Evolutionary conservation across 2,113 vertebrate genomes (phyloP), one percentile per base, ranked within the genome.

Genomic region (Chrysemys picta): DNA sequence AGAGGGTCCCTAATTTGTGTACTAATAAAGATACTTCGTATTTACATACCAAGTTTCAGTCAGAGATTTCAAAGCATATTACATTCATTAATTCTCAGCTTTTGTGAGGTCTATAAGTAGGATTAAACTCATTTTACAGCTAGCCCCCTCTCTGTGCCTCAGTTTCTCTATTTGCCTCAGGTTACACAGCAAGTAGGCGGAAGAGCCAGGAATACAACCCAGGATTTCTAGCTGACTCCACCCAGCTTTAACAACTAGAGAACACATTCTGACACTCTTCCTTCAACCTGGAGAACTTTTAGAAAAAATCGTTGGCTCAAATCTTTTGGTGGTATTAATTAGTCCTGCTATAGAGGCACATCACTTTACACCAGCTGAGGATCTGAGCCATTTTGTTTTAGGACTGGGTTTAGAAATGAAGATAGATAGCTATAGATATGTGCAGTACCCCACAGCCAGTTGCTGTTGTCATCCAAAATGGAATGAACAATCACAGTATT

Each of bases 321-420:
- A 82, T 45, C 4, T 50, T 25, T 12, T 2, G 1, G 59, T 4
- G 7, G 2, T 87, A 82, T 93, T 17, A 42, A 59, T 38, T 12
- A 14, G 24, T 75, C 57, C 45, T 83, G 5, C 21, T 54, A 59
- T 7, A 29, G 54, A 35, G 75, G 27, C 31, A 3, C 52, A 54
- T 29, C 42, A 25, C 12, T 35, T 24, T 12, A 16, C 22, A 47
- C 8, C 27, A 16, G 12, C 0, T n/a, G 54, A 87, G 10, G 8
- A 53, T 52, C 31, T 62, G 10, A 69, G 49, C 21, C 59, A 13
- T 78, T 76, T 12, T 17, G 5, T 90, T 85, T 82, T 45, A 62
- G 4, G 27, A n/a, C 6, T 80, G 24, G 19, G 38, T 31, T 0
- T 0, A 57, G 4, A 69, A 79, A 80, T 76, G 84, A 53, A 56